phyloP scores from a whole-genome alignment of 2,888 invertebrate genomes.

The Brenthis hecate region DNA sequence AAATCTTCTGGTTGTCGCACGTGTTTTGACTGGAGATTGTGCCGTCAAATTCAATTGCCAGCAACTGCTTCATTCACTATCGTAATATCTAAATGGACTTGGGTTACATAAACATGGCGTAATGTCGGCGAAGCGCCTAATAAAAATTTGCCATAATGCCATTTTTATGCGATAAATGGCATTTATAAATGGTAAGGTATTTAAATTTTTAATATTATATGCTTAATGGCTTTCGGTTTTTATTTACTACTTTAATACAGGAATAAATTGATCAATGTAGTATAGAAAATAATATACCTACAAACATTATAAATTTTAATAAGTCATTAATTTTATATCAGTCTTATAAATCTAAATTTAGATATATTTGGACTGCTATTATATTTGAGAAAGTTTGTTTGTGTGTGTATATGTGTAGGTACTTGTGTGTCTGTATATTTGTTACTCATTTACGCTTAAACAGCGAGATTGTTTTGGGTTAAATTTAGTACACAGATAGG shows the following conservation, averaged over 20 bases:
- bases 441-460: too few species aligned
- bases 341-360: too few species aligned
- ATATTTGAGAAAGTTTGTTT: too few species aligned
- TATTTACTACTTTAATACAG: not conserved
- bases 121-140: constrained; percentile 30
- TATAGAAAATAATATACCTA: too few species aligned
- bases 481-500: too few species aligned
- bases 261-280: too few species aligned
- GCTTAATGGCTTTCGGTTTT: not conserved
- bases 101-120: constrained; percentile 28
- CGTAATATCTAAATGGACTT: constrained; percentile 25
- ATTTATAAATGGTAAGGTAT: constrained; percentile 14
- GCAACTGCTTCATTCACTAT: constrained; percentile 39
- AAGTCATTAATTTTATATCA: too few species aligned
- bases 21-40: constrained; percentile 73
- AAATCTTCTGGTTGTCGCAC: constrained; percentile 65
- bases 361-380: too few species aligned
- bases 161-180: constrained; percentile 23
- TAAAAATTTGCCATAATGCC: constrained; percentile 22
- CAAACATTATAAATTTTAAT: too few species aligned
- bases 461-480: too few species aligned
- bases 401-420: too few species aligned
- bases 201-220: constrained; percentile 8
- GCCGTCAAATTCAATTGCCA: constrained; percentile 60
- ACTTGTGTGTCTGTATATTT: too few species aligned